Percentiles rank a stretch among this genome's conserved stretches.
Evolutionary conservation across 2,888 invertebrate species (phyloP).

Genomic region (Agrotis segetum): DNA sequence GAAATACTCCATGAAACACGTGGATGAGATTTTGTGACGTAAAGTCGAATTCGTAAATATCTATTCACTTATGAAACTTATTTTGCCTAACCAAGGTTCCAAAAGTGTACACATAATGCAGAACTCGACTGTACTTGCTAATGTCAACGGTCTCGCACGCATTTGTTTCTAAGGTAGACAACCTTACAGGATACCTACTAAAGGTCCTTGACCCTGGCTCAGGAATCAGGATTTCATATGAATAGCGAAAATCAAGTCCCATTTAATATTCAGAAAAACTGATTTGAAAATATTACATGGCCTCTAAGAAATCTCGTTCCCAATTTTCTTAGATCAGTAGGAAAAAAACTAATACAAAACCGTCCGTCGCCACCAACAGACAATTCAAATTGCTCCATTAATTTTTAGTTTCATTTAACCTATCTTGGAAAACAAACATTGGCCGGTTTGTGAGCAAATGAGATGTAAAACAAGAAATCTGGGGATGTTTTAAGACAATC

Average conservation of each 20-base stretch:
- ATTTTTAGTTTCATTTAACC: conserved; percentile 65
- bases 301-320: not conserved
- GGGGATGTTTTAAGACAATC: conserved; percentile 77
- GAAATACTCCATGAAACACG: not conserved
- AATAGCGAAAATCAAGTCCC: not conserved
- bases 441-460: conserved; percentile 75
- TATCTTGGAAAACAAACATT: conserved; percentile 57
- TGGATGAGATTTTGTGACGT: not conserved
- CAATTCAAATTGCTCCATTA: conserved; percentile 60
- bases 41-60: too few species aligned
- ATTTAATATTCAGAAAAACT: not conserved
- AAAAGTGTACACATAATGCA: too few species aligned
- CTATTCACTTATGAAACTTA: too few species aligned
- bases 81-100: too few species aligned
- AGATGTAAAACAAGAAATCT: conserved; percentile 82
- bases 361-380: conserved; percentile 38
- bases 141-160: too few species aligned
- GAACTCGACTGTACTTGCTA: too few species aligned
- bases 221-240: not conserved
- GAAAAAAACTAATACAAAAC: conserved; percentile 25
- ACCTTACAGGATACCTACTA: too few species aligned
- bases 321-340: conserved; percentile 9
- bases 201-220: too few species aligned
- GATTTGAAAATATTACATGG: not conserved
- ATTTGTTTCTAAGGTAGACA: too few species aligned